Percentiles rank a stretch among this genome's conserved stretches.
Conservation (phyloP, 2,113 vertebrate genomes). For the Erythrocercus mccallii region DNA sequence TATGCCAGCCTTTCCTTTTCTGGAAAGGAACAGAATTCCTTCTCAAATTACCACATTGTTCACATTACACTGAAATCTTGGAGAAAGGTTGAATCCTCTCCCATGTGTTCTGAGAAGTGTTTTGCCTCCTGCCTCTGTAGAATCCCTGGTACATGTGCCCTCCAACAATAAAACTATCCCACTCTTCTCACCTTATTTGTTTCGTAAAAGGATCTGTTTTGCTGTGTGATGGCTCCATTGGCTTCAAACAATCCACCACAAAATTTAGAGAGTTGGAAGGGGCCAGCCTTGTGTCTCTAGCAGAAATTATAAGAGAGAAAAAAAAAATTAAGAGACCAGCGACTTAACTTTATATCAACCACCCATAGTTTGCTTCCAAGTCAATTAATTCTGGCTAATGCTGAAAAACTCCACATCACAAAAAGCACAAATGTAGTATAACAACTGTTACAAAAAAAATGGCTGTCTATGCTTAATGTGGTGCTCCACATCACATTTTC, state of each 20-base stretch:
- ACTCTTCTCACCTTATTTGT: slow-evolving; percentile 65
- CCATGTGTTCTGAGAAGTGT: not conserved
- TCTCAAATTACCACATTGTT: not conserved
- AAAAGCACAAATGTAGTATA: not conserved
- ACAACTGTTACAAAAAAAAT: not conserved
- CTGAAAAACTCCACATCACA: not conserved
- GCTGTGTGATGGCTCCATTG: slow-evolving; percentile 13
- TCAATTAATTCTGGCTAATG: not conserved
- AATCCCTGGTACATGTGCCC: not conserved
- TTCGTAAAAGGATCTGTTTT: slow-evolving; percentile 44
- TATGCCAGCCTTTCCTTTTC: not conserved
- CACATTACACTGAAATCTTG: not conserved
- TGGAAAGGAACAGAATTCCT: not conserved
- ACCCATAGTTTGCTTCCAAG: not conserved
- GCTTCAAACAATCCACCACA: slow-evolving; percentile 37
- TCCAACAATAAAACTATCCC: not conserved
- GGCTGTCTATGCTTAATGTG: not conserved
- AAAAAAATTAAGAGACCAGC: not conserved
- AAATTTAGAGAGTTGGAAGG: not conserved
- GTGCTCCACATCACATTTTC: not conserved
- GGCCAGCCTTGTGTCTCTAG: slow-evolving; percentile 45
- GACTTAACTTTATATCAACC: not conserved
- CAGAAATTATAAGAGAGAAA: not conserved
- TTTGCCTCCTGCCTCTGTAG: not conserved
- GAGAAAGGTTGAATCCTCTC: not conserved